Conservation (phyloP, 2,113 vertebrate genomes). For the Pipra filicauda region DNA sequence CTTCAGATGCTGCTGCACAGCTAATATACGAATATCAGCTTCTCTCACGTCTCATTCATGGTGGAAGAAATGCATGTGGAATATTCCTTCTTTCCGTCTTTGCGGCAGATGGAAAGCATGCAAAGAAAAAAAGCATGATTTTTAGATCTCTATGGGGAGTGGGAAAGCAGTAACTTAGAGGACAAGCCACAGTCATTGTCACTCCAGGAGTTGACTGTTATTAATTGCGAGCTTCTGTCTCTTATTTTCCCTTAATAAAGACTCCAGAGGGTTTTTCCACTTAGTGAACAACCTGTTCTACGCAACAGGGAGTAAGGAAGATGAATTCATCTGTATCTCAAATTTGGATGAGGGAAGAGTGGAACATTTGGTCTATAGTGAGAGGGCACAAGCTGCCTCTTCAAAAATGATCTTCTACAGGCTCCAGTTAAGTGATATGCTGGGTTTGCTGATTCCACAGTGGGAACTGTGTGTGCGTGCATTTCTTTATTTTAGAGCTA, state of each 20-base stretch:
- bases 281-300: constrained; percentile 35
- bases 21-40: not conserved
- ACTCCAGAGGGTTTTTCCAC: constrained; percentile 31
- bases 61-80: not conserved
- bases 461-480: not conserved
- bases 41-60: not conserved
- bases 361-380: constrained; percentile 18
- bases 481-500: not conserved
- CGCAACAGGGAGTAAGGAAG: constrained; percentile 27
- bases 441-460: not conserved
- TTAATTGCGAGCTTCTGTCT: constrained; percentile 32
- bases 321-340: constrained; percentile 19
- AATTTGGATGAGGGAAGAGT: not conserved
- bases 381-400: not conserved
- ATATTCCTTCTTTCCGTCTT: not conserved
- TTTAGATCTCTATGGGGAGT: not conserved
- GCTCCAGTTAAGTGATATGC: not conserved
- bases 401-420: not conserved
- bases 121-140: not conserved
- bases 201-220: constrained; percentile 6
- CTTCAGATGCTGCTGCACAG: not conserved
- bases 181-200: not conserved
- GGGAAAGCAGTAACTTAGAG: not conserved
- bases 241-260: constrained; percentile 6
- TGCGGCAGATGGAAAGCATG: not conserved